phyloP scores from a whole-genome alignment of 1,140 invertebrate genomes.

The Polypedilum vanderplanki region DNA sequence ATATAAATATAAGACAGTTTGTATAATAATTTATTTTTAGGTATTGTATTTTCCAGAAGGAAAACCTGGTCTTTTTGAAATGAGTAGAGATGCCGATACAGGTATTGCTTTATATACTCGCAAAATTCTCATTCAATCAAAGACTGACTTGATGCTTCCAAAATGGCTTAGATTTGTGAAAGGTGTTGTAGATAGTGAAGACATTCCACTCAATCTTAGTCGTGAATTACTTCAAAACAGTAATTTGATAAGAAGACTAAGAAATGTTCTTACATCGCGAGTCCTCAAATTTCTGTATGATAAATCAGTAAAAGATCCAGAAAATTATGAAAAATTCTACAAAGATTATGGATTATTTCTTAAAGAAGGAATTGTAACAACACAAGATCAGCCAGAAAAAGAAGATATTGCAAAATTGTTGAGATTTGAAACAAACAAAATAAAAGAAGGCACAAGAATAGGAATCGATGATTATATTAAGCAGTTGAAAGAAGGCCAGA shows the following conservation, averaged over 20 bases:
- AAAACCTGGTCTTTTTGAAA: conserved; percentile 82
- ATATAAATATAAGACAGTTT: too few species aligned
- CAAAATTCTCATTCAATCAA: conserved; percentile 84
- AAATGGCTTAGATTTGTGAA: conserved; percentile 92
- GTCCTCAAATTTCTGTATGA: conserved; percentile 83
- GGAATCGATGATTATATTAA: conserved; percentile 82
- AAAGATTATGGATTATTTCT: conserved; percentile 87
- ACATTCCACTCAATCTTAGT: conserved; percentile 95
- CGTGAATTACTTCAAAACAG: conserved; percentile 93
- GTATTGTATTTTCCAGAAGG: conserved; percentile 89
- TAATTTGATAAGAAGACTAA: conserved; percentile 80
- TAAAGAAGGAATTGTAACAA: conserved; percentile 90
- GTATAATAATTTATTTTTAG: too few species aligned
- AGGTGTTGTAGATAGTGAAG: conserved; percentile 96
- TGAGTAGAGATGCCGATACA: conserved; percentile 71
- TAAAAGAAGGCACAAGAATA: conserved; percentile 62
- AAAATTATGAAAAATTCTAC: conserved; percentile 82
- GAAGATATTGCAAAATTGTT: conserved; percentile 88
- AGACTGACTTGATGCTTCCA: conserved; percentile 83
- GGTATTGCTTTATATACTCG: conserved; percentile 85
- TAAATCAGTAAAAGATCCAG: conserved; percentile 72
- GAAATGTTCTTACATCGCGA: conserved; percentile 74
- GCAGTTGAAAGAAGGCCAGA: conserved; percentile 68
- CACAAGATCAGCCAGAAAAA: conserved; percentile 71
- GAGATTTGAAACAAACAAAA: conserved; percentile 84